Conservation (phyloP, 2,888 invertebrate genomes). For the Silvanus unidentatus region DNA sequence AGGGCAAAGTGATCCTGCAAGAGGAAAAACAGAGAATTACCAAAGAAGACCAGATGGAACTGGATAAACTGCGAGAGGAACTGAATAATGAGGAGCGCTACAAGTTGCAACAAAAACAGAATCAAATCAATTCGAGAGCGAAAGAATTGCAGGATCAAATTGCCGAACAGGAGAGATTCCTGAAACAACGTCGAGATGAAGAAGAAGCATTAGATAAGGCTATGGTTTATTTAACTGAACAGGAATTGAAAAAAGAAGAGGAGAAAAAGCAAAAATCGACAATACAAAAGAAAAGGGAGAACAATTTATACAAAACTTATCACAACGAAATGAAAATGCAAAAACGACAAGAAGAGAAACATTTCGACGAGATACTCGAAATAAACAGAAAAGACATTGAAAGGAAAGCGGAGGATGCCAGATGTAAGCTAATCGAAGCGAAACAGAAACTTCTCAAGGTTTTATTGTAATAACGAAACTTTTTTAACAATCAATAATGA, state of each 20-base stretch:
- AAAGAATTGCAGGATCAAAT: constrained; percentile 39
- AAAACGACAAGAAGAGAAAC: constrained; percentile 35
- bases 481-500: neutral
- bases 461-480: too few species aligned
- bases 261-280: constrained; percentile 24
- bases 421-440: constrained; percentile 35
- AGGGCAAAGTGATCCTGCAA: constrained; percentile 36
- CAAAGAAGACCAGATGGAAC: constrained; percentile 34
- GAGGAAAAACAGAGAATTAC: constrained; percentile 30
- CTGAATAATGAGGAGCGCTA: constrained; percentile 35
- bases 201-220: constrained; percentile 37
- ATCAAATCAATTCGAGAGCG: constrained; percentile 29
- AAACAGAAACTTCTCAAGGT: constrained; percentile 34
- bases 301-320: constrained; percentile 34
- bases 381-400: constrained; percentile 31
- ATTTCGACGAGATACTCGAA: constrained; percentile 32
- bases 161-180: constrained; percentile 29
- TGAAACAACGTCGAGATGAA: constrained; percentile 33
- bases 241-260: constrained; percentile 37
- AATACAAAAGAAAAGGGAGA: constrained; percentile 32
- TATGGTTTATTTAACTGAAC: constrained; percentile 30
- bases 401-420: constrained; percentile 35
- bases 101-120: constrained; percentile 25
- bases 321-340: constrained; percentile 35
- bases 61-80: constrained; percentile 31